Evolutionary conservation across 2,797 vertebrate genomes (phyloP), one percentile per base, ranked within the genome.

Genomic region (Zenarchopterus dispar): DNA sequence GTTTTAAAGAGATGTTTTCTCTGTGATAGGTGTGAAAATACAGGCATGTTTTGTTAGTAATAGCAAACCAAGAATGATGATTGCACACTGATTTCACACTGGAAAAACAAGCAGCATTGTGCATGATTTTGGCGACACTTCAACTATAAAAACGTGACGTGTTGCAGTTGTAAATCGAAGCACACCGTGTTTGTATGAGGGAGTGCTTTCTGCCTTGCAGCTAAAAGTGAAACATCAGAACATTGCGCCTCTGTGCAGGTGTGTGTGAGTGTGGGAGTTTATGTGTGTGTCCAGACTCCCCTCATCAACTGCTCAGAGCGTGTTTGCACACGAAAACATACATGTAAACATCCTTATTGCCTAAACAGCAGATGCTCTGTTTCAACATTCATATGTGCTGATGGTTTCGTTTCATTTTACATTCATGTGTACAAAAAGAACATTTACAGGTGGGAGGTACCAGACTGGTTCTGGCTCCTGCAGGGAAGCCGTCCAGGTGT

Each of bases 191-290:
- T 62, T 52, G 42, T 48, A 41, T 60, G 43, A n/a, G 42, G 51
- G 49, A 56, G 43, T 21, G 18, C 41, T 33, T 59, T 62, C 52
- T 73, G 59, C 61, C 70, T 58, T 56, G 8, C 19, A 62, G 74
- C 66, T 48, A 22, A 8, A 43, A 48, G 48, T 28, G 2, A 54
- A 62, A 75, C 64, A 31, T 56, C 41, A 75, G 43, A 58, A 66
- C 26, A 62, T n/a, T 50, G 44, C 53, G 22, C 58, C 39, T 70
- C 4, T 31, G 16, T 45, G 62, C 44, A 50, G 26, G 53, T 58
- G 56, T 69, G 58, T 52, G 60, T 43, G 7, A 6, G 19, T 54
- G 33, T 54, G 33, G 9, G 33, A 28, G 48, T 41, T 52, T 31
- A 1, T 0, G 1, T 36, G 5, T 7, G 7, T 28, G 28, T 28